phyloP scores from a whole-genome alignment of 1,140 invertebrate species.

The Papilio polyxenes region DNA sequence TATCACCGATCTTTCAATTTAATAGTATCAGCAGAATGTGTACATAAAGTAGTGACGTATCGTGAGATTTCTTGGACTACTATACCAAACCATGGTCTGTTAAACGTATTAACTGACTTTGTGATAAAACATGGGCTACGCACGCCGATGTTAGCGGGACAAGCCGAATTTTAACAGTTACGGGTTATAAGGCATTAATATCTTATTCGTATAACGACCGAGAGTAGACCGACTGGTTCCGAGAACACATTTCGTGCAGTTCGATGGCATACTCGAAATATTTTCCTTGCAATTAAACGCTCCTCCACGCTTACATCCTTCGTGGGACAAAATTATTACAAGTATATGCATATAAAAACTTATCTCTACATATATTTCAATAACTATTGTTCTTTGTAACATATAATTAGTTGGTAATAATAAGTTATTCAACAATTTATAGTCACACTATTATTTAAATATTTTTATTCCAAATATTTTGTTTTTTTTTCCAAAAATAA shows the following conservation, averaged over 20 bases:
- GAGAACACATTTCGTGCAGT: constrained; percentile 32
- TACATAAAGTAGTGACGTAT: constrained; percentile 3
- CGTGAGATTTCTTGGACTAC: constrained; percentile 1
- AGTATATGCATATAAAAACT: neutral
- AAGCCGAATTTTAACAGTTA: constrained; percentile 40
- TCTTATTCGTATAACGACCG: constrained; percentile 31
- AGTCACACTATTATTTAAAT: constrained; percentile 1
- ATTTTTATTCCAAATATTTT: neutral
- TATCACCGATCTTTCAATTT: neutral
- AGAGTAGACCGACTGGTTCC: constrained; percentile 41
- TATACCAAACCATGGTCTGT: constrained; percentile 6
- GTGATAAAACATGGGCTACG: constrained; percentile 21
- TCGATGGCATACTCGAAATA: constrained; percentile 38
- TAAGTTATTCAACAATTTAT: neutral
- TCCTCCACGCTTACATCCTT: constrained; percentile 24
- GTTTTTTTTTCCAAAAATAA: neutral
- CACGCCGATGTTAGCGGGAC: constrained; percentile 34
- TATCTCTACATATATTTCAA: constrained; percentile 10
- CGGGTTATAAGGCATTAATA: constrained; percentile 37
- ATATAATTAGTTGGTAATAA: neutral
- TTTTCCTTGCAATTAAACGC: constrained; percentile 45
- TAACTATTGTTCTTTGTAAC: constrained; percentile 6
- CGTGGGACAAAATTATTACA: neutral
- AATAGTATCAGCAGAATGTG: neutral
- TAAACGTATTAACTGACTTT: constrained; percentile 4